Base-by-base conservation (phyloP, 1,140 invertebrate genomes). In the Eriosoma lanigerum region DNA sequence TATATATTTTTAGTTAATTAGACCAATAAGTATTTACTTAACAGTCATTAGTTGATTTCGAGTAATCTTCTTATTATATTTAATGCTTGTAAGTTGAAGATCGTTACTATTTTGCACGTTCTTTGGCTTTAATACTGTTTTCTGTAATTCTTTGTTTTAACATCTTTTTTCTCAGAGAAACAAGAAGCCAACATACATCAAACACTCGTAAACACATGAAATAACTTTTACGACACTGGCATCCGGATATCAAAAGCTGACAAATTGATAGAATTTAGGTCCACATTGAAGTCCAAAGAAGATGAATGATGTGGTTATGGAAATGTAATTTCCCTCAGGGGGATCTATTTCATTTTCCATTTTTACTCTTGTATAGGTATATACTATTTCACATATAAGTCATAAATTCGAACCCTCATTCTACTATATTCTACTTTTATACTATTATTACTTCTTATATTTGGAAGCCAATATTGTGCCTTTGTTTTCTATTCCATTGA, bases 301-400 rank as follows among this genome's bases (percentile, higher is more conserved):
- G 15, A 48, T 2, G 17, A 12, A 4, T 21, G 32, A 44, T 26
- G 24, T n/a, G 56, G 52, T 78, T 78, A 78, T 62, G 56, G 75
- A 60, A 78, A 62, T 78, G 32, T 78, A 62, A 78, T 78, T 78
- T 78, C 38, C n/a, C 75, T 19, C 75, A 13, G 24, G 75, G 50
- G 75, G 56, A 78, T 48, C 38, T 48, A 19, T 78, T 26, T 58
- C 38, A 19, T 15, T 46, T 60, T 78, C 60, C 17, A 21, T 58
- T 60, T 54, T 24, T 26, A 29, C 1, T 44, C 32, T 21, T 17
- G 29, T 44, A 19, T 32, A 60, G 19, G 15, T 24, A 48, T 19
- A 44, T n/a, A 58, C 13, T 19, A 3, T 38, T 15, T 21, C 8
- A 26, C n/a, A 56, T 56, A 78, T 44, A 60, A 48, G 24, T 48